These are phyloP conservation scores for Aphaenogaster rudis DNA, from an alignment of 1,140 invertebrate species.

Conservation along the genomic window DNA sequence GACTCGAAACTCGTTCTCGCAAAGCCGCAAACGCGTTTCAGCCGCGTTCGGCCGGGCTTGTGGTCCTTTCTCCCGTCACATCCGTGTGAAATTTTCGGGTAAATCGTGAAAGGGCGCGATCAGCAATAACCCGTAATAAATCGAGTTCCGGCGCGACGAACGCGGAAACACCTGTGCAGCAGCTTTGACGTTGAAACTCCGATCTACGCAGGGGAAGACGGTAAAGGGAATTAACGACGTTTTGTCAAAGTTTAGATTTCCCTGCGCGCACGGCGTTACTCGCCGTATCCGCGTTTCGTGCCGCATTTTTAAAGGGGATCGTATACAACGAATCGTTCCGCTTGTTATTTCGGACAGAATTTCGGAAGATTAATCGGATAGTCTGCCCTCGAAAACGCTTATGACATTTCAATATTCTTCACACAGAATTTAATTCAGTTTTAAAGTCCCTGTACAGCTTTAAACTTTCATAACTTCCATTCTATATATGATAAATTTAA, in stretches of 20 bases:
- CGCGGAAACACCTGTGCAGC: conserved; percentile 13
- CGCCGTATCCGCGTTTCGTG: conserved; percentile 16
- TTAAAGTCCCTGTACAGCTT: not conserved
- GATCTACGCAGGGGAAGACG: conserved; percentile 17
- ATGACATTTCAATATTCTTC: not conserved
- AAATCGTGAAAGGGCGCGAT: conserved; percentile 44
- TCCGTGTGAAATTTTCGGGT: conserved; percentile 52
- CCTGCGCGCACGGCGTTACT: not conserved
- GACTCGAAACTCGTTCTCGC: conserved; percentile 41
- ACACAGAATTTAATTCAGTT: not conserved
- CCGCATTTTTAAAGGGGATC: conserved; percentile 60
- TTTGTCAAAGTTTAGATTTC: conserved; percentile 58
- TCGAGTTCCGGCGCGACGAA: conserved; percentile 32
- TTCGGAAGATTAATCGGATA: conserved; percentile 4
- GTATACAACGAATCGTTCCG: not conserved
- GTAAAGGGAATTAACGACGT: conserved; percentile 43
- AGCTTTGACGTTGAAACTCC: conserved; percentile 17
- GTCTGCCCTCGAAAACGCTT: not conserved
- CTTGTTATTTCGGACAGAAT: not conserved
- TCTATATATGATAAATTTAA: not conserved
- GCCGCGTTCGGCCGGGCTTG: not conserved
- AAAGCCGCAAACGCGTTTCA: conserved; percentile 52
- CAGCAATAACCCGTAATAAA: conserved; percentile 54
- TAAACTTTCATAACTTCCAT: not conserved
- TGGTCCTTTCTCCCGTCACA: conserved; percentile 49